Conservation (phyloP, 2,113 vertebrate species). For the Eclectus roratus region DNA sequence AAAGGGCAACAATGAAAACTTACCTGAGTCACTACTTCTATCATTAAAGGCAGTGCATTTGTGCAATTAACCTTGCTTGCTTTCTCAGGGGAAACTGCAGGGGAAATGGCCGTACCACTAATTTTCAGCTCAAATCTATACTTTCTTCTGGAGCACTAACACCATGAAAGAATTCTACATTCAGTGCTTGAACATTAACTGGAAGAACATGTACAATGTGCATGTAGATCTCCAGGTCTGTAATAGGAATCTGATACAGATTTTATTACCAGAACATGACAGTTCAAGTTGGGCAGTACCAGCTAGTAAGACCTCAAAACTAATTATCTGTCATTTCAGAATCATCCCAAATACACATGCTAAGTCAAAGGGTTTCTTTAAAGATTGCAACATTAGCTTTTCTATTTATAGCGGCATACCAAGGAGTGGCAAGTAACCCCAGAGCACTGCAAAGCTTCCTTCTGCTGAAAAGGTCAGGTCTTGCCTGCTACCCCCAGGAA, state of each 20-base stretch:
- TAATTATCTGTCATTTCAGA: background rate
- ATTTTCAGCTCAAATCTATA: background rate
- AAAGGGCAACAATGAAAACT: background rate
- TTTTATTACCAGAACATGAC: background rate
- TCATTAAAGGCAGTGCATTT: background rate
- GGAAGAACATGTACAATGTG: background rate
- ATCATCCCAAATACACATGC: background rate
- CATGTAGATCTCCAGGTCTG: background rate
- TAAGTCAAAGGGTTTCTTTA: background rate
- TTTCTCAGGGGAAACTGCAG: background rate
- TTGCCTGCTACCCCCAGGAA: background rate
- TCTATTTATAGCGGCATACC: background rate
- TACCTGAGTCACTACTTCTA: background rate
- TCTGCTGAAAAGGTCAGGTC: background rate
- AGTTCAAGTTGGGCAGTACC: background rate
- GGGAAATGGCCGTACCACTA: background rate
- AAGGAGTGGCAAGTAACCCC: background rate
- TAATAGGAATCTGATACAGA: background rate
- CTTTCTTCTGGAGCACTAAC: background rate
- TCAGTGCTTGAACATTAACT: background rate
- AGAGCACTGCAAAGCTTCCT: background rate
- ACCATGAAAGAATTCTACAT: background rate
- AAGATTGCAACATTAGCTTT: background rate
- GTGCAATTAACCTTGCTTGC: background rate
- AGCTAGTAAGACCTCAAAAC: background rate